Base-by-base conservation (phyloP, 2,888 invertebrate genomes). In the Habroteleia sp. region DNA sequence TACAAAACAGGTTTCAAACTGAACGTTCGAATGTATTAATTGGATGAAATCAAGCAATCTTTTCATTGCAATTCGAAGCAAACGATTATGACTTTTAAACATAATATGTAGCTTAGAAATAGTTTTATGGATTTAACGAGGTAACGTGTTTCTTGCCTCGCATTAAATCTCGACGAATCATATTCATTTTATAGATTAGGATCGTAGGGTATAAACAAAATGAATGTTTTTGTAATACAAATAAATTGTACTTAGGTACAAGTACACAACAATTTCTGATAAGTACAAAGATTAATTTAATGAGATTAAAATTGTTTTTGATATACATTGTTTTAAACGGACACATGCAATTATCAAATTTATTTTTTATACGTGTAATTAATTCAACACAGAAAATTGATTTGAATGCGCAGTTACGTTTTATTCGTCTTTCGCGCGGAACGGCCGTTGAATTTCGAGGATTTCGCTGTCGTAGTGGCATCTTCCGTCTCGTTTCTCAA, bases 211-310 rank as follows among this genome's bases (percentile, higher is more conserved):
- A 27, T 66, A 23, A 63, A 56, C 8, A 46, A 66, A 46, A n/a
- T 46, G 35, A 60, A 66, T 52, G 48, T 74, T 71, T 78, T 56
- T 60, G 46, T 52, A 74, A 11, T 48, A 41, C 11, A 41, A 56
- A 50, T 52, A 42, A 44, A 62, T 56, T 71, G 75, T 75, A 75
- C 66, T 75, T 75, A 66, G 7, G 48, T 5, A 48, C 17, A 42
- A 68, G 46, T 68, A 68, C 44, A 76, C 54, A 76, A 75, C 46
- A 71, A 72, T 75, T 69, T 77, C 72, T 77, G 78, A 63, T 78
- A 68, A 80, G 76, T 79, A 77, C 71, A 74, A 76, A 46, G 44
- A 74, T 50, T 56, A 42, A 56, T 77, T 77, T 29, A 52, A 74
- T 42, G 54, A 58, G 52, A 77, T 68, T 62, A 44, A 46, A 56